Evolutionary conservation across 2,888 invertebrate species (phyloP), one percentile per base, ranked within the genome.

Genomic region (Andricus quercusramuli): DNA sequence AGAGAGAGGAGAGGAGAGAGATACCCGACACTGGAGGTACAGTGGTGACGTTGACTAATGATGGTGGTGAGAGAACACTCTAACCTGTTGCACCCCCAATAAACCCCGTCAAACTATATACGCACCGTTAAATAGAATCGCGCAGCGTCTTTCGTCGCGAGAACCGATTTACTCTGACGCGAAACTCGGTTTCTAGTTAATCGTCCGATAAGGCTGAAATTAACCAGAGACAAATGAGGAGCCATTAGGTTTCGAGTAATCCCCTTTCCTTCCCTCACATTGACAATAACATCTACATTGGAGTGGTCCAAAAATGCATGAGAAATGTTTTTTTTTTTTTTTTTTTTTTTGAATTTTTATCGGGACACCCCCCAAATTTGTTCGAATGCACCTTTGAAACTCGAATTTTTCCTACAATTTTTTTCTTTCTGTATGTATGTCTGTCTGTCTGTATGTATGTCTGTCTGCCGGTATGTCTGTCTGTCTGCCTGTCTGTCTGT

Each of bases 1-100:
- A n/a, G n/a, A n/a, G 84, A 85, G 81, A 80, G 85, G 37, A 85
- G 85, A 70, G 80, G 78, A 85, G 80, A 78, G 83, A 77, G 82
- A 82, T 79, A 80, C 83, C 83, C 83, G 80, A 82, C 80, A 80
- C 80, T 66, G 85, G 80, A 82, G 80, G 80, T 82, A 82, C 82
- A 82, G 89, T 90, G 91, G 80, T 83, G 83, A 85, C 85, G 83
- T 85, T 85, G 85, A 85, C 82, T 83, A 85, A 85, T 85, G 85
- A 92, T 92, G 92, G 92, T 91, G 92, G 92, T 90, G 92, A 92
- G 92, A 92, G 92, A 91, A 91, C 90, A 91, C 89, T 91, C 91
- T 92, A 89, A 92, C 92, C 92, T 92, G 92, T 92, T 92, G 92
- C 92, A 91, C 91, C 90, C 91, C 80, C 82, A 85, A 85, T 83